Percentiles rank a stretch among this genome's conserved stretches.
These are phyloP conservation scores for Drosophila neotestacea DNA, from an alignment of 2,888 invertebrate genomes.

Conservation along the genomic window DNA sequence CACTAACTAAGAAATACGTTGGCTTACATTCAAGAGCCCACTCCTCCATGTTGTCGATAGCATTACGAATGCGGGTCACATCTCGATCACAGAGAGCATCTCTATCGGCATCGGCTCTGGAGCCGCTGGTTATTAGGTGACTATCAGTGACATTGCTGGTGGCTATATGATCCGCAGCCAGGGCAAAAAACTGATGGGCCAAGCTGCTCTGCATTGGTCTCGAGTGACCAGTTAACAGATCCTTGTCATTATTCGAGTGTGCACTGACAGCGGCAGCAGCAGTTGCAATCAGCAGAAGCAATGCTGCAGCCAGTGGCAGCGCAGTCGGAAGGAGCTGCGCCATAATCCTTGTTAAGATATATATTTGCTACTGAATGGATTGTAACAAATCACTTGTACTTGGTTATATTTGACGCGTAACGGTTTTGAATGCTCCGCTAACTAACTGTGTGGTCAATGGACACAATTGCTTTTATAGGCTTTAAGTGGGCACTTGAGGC, in stretches of 20 bases:
- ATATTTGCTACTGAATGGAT: not conserved
- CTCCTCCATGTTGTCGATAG: constrained; percentile 75
- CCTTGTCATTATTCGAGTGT: constrained; percentile 5
- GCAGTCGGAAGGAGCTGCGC: constrained; percentile 19
- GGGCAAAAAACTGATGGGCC: constrained; percentile 75
- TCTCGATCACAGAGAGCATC: constrained; percentile 70
- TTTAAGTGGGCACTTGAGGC: constrained; percentile 36
- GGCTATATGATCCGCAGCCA: constrained; percentile 51
- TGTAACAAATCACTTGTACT: constrained; percentile 4
- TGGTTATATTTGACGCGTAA: constrained; percentile 10
- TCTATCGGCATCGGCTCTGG: constrained; percentile 31
- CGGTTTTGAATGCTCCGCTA: constrained; percentile 30
- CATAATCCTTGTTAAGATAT: constrained; percentile 43
- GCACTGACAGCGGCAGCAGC: constrained; percentile 4
- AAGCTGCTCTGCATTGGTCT: constrained; percentile 72
- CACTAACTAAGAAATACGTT: not conserved
- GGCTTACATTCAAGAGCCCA: constrained; percentile 84
- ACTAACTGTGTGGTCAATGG: constrained; percentile 50
- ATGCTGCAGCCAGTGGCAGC: constrained; percentile 26
- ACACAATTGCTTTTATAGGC: constrained; percentile 59
- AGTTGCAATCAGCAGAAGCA: constrained; percentile 40
- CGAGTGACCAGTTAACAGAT: constrained; percentile 58
- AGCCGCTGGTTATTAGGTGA: constrained; percentile 21
- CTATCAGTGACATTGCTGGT: constrained; percentile 32
- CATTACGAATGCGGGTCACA: constrained; percentile 69